Evolutionary conservation across 2,888 invertebrate species (phyloP), one percentile per base, ranked within the genome.

Genomic region (Sycophila texana): DNA sequence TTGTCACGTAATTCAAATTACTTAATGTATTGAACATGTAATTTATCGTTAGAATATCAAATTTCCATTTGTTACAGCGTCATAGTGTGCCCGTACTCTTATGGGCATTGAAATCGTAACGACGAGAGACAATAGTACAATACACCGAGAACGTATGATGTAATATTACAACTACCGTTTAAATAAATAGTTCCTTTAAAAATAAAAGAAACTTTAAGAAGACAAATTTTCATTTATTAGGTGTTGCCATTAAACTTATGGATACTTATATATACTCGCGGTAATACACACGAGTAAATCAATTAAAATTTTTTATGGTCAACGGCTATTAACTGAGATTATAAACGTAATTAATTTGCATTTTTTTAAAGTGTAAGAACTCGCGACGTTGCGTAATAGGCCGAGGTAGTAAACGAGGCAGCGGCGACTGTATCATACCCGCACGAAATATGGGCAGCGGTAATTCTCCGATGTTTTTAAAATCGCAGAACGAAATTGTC

Each of bases 331-430:
- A 53, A 53, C 14, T 53, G 53, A 39, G 63, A 63, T 63, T 63
- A 39, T 47, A 18, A 47, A 63, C 63, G 39, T 47, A 18, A 63
- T 63, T 39, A 61, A 61, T 61, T n/a, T 30, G 18, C 63, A 47
- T 63, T 63, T 63, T 47, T 47, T 30, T 26, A 26, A 39, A n/a
- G n/a, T n/a, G 39, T 10, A 39, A 39, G 7, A 61, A 16, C 47
- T 47, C 57, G 22, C 4, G 47, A 30, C 1, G 26, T 70, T 70
- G 18, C 58, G 20, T 58, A 70, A 53, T 39, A n/a, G 13, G 7
- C 22, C 18, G 60, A 22, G 49, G 30, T 58, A 73, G 63, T 73
- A 73, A 73, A 73, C n/a, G 18, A 14, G 47, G 39, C 51, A 18
- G 58, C 49, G 39, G 10, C 58, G 57, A 30, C 4, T 20, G n/a